Percentiles rank a stretch among this genome's conserved stretches.
Conservation (phyloP, 2,888 invertebrate species). For the Tetragnatha montana region DNA sequence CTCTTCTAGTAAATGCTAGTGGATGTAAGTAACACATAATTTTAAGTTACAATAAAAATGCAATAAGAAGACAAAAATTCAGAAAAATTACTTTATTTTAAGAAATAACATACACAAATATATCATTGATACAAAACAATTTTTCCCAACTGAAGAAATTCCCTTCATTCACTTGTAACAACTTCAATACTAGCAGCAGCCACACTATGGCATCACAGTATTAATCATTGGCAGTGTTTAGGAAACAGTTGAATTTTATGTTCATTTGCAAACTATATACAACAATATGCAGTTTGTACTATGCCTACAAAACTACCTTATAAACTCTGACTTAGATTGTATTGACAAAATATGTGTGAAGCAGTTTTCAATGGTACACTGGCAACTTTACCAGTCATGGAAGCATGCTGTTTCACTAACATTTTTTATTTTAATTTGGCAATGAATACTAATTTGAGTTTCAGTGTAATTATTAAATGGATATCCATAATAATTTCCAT, state of each 20-base stretch:
- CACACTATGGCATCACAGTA: slow-evolving; percentile 33
- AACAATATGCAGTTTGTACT: background rate
- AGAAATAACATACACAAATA: background rate
- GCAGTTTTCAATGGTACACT: too few species aligned
- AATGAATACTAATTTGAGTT: too few species aligned
- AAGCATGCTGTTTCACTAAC: too few species aligned
- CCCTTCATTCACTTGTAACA: background rate
- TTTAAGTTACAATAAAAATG: too few species aligned
- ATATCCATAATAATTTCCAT: too few species aligned
- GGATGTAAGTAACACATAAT: too few species aligned
- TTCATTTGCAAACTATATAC: background rate
- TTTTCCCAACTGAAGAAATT: background rate
- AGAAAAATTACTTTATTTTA: background rate
- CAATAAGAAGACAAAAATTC: background rate
- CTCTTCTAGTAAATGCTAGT: too few species aligned
- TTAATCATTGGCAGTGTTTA: slow-evolving; percentile 29
- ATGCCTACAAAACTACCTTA: background rate
- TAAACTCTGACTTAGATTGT: too few species aligned
- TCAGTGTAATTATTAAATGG: too few species aligned
- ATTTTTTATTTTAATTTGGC: too few species aligned
- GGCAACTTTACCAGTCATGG: too few species aligned
- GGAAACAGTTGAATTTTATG: background rate
- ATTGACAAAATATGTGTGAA: too few species aligned
- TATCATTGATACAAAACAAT: background rate
- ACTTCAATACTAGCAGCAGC: background rate